Base-by-base conservation (phyloP, 2,888 invertebrate genomes). In the Drosophila nr. fundita region DNA sequence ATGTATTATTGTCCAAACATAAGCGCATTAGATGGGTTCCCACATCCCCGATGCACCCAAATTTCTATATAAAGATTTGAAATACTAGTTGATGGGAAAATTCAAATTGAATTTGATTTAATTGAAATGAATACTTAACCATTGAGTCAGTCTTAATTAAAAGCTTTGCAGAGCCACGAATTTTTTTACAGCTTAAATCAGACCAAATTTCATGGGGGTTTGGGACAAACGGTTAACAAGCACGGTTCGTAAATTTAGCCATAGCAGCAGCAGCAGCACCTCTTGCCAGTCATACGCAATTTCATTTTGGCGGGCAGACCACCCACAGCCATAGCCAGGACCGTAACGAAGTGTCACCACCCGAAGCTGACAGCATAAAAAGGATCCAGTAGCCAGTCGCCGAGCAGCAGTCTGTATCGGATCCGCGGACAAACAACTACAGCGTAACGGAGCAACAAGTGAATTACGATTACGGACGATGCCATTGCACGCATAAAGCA, bases 311-410 rank as follows among this genome's bases (percentile, higher is more conserved):
- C 80, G 87, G 69, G 71, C 64, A 60, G 49, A 58, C 55, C 67
- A 40, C 55, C 63, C 64, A 50, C 55, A 58, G 55, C 64, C 54
- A 68, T 59, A 8, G 50, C 63, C 73, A 76, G 64, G 73, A 82
- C 83, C 73, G 63, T 76, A 53, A 59, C 76, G 83, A 85, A 61
- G 62, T 13, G 49, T 50, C 45, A 42, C 27, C 53, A 36, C 40
- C 75, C 87, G 84, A 89, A 82, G 73, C 67, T 29, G 24, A 55
- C 53, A 60, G 60, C 80, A 89, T 84, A 85, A 84, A 75, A 84
- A 85, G 77, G 87, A 71, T 59, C 53, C 21, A 34, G 52, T 58
- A 54, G 24, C 53, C 58, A 45, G 13, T 24, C 40, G 57, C 38
- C 67, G 76, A 85, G 57, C 30, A 65, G 40, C 88, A 84, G 89